Percentiles rank a stretch among this genome's conserved stretches.
Conservation (phyloP, 2,113 vertebrate species). For the Python bivittatus region DNA sequence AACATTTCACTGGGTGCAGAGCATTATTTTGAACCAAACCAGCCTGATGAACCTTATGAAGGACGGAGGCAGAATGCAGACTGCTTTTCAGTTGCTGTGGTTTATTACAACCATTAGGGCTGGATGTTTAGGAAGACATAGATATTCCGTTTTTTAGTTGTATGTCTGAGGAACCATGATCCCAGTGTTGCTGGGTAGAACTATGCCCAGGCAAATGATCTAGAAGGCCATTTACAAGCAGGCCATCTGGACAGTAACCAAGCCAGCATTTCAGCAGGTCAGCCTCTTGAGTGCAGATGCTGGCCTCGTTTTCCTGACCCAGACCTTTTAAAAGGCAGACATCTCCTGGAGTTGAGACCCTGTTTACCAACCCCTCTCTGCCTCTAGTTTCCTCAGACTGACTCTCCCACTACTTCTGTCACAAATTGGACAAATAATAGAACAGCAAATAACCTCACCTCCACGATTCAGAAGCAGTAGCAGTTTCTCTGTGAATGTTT, state of each 20-base stretch:
- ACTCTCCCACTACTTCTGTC: background rate
- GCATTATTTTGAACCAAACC: background rate
- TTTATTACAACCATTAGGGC: background rate
- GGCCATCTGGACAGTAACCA: background rate
- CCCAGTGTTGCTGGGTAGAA: background rate
- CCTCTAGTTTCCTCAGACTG: background rate
- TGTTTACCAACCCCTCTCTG: background rate
- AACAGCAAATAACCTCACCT: slow-evolving; percentile 71
- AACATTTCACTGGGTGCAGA: background rate
- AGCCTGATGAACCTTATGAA: background rate
- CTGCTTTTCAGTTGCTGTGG: background rate
- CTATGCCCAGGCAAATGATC: background rate
- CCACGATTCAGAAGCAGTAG: slow-evolving; percentile 92
- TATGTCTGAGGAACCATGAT: background rate
- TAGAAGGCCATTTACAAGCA: background rate
- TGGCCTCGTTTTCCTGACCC: background rate
- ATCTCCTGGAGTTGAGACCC: background rate
- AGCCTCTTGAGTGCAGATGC: background rate
- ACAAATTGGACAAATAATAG: rapidly evolving
- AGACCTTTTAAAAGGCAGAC: slow-evolving; percentile 19
- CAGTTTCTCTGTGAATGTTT: slow-evolving; percentile 92
- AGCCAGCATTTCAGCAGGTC: background rate
- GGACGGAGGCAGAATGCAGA: background rate
- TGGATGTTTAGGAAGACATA: background rate
- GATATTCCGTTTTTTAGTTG: background rate